These are phyloP conservation scores for Gerris buenoi DNA, from an alignment of 1,140 invertebrate species.

Conservation along the genomic window DNA sequence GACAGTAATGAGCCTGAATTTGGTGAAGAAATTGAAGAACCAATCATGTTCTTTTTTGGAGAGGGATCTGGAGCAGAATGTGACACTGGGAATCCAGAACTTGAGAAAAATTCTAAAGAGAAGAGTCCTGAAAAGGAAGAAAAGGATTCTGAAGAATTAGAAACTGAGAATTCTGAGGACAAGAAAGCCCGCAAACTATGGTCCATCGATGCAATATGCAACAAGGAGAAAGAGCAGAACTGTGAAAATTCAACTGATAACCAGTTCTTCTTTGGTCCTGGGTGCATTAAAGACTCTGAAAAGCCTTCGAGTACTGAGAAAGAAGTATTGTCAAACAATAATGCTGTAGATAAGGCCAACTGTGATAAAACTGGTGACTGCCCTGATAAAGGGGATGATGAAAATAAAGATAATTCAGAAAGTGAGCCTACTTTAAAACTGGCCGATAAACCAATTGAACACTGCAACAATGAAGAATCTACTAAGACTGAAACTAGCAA, in stretches of 20 bases:
- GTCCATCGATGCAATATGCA: neutral
- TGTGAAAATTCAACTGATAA: neutral
- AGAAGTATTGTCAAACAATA: neutral
- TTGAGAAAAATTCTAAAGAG: neutral
- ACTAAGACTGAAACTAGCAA: too few species aligned
- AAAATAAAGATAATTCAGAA: too few species aligned
- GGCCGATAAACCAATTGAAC: too few species aligned
- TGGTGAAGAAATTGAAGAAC: conserved; percentile 52
- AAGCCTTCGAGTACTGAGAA: neutral
- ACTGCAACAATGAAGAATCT: too few species aligned
- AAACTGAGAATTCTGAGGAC: neutral
- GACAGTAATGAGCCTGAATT: conserved; percentile 22
- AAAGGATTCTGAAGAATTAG: neutral
- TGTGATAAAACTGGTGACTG: neutral
- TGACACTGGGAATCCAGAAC: conserved; percentile 43
- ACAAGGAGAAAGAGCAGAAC: neutral
- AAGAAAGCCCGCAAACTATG: neutral
- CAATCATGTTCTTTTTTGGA: conserved; percentile 48
- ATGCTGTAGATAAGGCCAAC: neutral
- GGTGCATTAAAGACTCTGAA: neutral
- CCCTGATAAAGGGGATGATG: too few species aligned
- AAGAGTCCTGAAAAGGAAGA: neutral
- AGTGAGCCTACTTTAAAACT: too few species aligned
- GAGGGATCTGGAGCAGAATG: conserved; percentile 51
- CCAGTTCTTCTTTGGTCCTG: neutral